Evolutionary conservation across 92 coral and sea anemone genomes (phyloP).

Genomic region (Meandrina meandrites): DNA sequence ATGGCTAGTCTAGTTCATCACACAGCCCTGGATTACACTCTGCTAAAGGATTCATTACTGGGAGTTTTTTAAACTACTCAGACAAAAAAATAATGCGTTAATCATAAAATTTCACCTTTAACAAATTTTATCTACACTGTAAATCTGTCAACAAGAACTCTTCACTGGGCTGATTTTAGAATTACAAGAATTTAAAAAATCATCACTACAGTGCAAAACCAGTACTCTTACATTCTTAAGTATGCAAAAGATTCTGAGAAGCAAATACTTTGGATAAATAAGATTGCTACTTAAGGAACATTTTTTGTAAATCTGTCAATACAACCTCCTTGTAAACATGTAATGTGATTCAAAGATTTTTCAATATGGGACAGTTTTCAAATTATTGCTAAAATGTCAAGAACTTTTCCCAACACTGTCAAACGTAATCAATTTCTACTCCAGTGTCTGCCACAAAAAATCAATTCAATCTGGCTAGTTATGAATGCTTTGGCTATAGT

Average conservation of each 20-base stretch:
- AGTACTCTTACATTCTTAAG: background rate
- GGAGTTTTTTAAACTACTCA: background rate
- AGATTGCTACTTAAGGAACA: background rate
- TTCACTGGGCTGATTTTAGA: background rate
- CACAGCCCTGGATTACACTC: background rate
- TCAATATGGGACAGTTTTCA: background rate
- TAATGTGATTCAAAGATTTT: background rate
- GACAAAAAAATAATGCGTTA: background rate
- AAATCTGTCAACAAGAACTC: conserved; percentile 18
- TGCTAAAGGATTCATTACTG: background rate
- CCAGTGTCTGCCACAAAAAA: background rate
- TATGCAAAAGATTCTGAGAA: background rate
- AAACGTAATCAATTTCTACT: background rate
- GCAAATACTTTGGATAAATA: background rate
- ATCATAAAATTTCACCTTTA: background rate
- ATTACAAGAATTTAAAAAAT: background rate
- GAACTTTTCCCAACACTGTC: background rate
- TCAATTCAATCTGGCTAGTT: background rate
- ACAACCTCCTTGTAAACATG: background rate
- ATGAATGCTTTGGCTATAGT: background rate
- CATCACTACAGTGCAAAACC: background rate
- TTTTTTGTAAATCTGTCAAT: background rate
- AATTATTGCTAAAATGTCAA: background rate
- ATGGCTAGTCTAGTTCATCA: background rate
- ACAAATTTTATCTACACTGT: background rate